Conservation (phyloP, 1,140 invertebrate species). For the Fopius arisanus region DNA sequence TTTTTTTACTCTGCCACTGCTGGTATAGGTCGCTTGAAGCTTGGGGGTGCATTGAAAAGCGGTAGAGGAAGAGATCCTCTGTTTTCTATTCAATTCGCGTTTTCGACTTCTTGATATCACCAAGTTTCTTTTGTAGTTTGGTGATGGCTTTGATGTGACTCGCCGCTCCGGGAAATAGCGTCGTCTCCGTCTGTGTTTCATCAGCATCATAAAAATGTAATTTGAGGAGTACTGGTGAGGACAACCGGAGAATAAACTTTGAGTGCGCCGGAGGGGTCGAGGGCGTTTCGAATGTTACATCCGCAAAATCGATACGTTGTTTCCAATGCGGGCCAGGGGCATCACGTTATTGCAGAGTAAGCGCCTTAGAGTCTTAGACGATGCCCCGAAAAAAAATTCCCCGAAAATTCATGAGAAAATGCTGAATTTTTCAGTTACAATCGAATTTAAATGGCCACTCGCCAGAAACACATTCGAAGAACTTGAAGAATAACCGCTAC, state of each 20-base stretch:
- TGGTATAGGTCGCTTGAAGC: background rate
- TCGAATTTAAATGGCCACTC: too few species aligned
- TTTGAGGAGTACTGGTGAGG: background rate
- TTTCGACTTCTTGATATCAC: background rate
- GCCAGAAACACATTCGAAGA: too few species aligned
- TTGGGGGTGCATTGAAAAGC: background rate
- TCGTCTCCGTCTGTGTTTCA: background rate
- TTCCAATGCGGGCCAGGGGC: constrained; percentile 44
- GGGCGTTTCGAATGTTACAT: constrained; percentile 22
- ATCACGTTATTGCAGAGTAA: constrained; percentile 42
- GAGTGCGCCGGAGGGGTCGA: constrained; percentile 8
- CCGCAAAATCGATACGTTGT: constrained; percentile 37
- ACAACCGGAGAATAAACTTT: background rate
- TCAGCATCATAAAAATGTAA: background rate
- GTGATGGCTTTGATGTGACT: too few species aligned
- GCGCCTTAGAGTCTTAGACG: background rate
- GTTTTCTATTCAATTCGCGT: background rate
- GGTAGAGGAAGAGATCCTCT: background rate
- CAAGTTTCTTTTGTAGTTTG: too few species aligned
- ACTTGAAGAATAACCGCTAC: too few species aligned
- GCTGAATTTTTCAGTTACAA: too few species aligned
- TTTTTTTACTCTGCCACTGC: too few species aligned
- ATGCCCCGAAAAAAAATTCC: too few species aligned
- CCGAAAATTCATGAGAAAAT: too few species aligned
- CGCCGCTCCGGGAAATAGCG: background rate